Conservation (phyloP, 1,140 invertebrate species). For the Parapsyche elsis region DNA sequence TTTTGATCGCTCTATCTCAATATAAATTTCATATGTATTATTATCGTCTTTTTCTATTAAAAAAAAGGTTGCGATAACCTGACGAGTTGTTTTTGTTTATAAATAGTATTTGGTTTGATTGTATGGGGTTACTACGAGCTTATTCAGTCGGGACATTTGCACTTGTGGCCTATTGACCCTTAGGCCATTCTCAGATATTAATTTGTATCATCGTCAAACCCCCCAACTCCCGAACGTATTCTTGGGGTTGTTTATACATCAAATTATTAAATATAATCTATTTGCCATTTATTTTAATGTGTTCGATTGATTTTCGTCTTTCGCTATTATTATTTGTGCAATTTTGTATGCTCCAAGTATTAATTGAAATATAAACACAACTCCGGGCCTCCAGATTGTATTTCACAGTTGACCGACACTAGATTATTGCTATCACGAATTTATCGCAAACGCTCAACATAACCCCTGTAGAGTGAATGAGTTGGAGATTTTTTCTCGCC, state of each 20-base stretch:
- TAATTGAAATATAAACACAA: too few species aligned
- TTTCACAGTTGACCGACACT: constrained; percentile 24
- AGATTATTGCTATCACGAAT: neutral
- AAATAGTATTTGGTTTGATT: constrained; percentile 8
- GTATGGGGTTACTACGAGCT: constrained; percentile 9
- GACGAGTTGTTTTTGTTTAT: constrained; percentile 10
- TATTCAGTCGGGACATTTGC: constrained; percentile 4
- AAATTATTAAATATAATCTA: neutral
- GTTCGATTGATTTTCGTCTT: too few species aligned
- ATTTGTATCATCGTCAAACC: neutral
- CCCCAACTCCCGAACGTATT: neutral
- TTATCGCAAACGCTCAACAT: neutral
- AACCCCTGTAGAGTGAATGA: constrained; percentile 28
- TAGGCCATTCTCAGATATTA: neutral
- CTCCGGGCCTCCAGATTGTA: neutral
- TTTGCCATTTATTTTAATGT: neutral
- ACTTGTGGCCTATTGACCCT: neutral
- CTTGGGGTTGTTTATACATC: neutral
- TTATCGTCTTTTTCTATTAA: neutral
- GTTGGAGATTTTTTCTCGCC: constrained; percentile 8
- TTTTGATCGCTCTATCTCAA: too few species aligned
- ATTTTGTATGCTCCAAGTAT: too few species aligned
- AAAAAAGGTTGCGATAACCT: constrained; percentile 8
- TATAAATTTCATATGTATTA: too few species aligned
- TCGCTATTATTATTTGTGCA: too few species aligned